Conservation (phyloP, 2,888 invertebrate species). For the Dolomedes plantarius region DNA sequence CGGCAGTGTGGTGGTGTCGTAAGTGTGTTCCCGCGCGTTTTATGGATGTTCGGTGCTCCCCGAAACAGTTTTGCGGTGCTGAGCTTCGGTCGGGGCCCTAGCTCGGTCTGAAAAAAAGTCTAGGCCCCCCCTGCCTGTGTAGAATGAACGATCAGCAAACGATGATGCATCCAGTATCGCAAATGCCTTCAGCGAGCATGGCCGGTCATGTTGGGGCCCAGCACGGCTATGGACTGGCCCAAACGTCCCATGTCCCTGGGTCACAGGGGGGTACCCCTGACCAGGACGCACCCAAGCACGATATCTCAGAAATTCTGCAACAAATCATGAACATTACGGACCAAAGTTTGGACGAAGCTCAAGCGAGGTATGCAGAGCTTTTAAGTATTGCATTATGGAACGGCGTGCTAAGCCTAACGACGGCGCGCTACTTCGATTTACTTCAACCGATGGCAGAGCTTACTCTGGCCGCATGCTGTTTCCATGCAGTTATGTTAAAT, state of each 20-base stretch:
- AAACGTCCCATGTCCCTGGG: slow-evolving; percentile 82
- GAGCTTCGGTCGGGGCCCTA: slow-evolving; percentile 55
- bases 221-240: slow-evolving; percentile 86
- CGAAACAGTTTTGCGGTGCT: slow-evolving; percentile 42
- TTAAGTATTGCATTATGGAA: slow-evolving; percentile 36
- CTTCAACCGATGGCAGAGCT: slow-evolving; percentile 30
- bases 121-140: slow-evolving; percentile 18
- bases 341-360: slow-evolving; percentile 98
- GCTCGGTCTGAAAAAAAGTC: slow-evolving; percentile 17
- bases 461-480: slow-evolving; percentile 35
- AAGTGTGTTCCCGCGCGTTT: slow-evolving; percentile 48
- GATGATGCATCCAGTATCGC: slow-evolving; percentile 83
- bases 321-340: slow-evolving; percentile 99
- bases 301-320: slow-evolving; percentile 97
- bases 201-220: slow-evolving; percentile 84
- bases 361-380: slow-evolving; percentile 83
- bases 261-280: slow-evolving; percentile 73
- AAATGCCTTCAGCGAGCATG: slow-evolving; percentile 77
- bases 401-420: slow-evolving; percentile 69
- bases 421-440: slow-evolving; percentile 52
- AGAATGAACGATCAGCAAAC: slow-evolving; percentile 85
- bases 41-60: slow-evolving; percentile 66
- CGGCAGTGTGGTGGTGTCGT: slow-evolving; percentile 64
- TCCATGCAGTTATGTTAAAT: slow-evolving; percentile 7
- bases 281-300: slow-evolving; percentile 87